Percentiles rank a stretch among this genome's conserved stretches.
Evolutionary conservation across 2,797 vertebrate species (phyloP).

Genomic region (Acrocephalus scirpaceus): DNA sequence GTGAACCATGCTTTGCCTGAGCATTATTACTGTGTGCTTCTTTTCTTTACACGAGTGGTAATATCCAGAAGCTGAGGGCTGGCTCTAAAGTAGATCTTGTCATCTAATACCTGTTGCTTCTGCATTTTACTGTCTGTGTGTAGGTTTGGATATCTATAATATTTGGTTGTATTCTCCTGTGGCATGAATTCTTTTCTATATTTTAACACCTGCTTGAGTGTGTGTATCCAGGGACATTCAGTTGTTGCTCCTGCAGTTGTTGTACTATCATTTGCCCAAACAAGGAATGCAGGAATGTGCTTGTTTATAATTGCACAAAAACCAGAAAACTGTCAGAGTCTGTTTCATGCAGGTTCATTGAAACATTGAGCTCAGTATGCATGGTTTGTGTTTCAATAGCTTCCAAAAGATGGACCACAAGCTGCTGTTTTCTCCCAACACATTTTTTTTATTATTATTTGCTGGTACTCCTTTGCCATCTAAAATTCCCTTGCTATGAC

Average conservation of each 20-base stretch:
- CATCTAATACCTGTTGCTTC: background rate
- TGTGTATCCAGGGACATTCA: background rate
- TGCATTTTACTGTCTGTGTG: fast-evolving
- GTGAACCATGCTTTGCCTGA: background rate
- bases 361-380: background rate
- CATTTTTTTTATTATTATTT: background rate
- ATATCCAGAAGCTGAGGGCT: background rate
- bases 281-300: background rate
- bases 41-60: background rate
- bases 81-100: background rate
- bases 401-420: background rate
- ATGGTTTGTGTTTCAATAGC: background rate
- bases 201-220: background rate
- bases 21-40: background rate
- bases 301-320: background rate
- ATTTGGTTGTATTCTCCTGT: background rate
- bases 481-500: background rate
- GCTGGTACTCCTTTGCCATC: background rate
- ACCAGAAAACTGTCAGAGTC: background rate
- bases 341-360: background rate
- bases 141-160: background rate
- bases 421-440: background rate
- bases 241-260: background rate
- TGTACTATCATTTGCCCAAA: background rate
- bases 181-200: background rate